Base-by-base conservation (phyloP, 2,113 vertebrate species). In the Microtus pennsylvanicus region DNA sequence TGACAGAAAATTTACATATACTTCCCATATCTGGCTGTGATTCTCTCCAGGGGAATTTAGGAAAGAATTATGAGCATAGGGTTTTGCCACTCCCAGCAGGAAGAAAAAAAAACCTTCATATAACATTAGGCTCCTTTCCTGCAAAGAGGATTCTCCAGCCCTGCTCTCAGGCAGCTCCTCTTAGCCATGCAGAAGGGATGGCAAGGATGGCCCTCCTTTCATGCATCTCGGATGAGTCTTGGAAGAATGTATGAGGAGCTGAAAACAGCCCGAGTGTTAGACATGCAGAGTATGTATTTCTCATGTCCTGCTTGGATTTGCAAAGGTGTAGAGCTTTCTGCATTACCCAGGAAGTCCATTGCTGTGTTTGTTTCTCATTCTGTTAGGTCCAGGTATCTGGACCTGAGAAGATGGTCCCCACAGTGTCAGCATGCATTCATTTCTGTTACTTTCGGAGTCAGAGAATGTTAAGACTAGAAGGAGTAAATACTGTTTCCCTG, bases 1-100 rank as follows among this genome's bases (percentile, higher is more conserved):
- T 58, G 28, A 92, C 82, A 85, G 72, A 88, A 96, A 92, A 78
- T 97, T 94, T 93, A 90, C 76, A 94, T 96, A 88, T 88, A 87
- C 8, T 8, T 94, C 45, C 94, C 78, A 19, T 85, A 87, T 93
- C 83, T 67, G 92, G 90, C 65, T 85, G 26, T 28, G 65, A 70
- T 94, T 88, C 45, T 33, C 85, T 89, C 87, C 7, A 70, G 85
- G 95, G 89, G 30, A 95, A 86, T 97, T 95, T 90, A 81, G 45
- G 45, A 81, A 93, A 81, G 93, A 90, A 67, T 92, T 95, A 85
- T 87, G 42, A 95, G 69, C 50, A 17, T 80, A 81, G 75, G 26
- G 88, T 87, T 93, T 91, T 97, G 76, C 93, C 85, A 85, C 65
- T 93, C 75, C 80, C 91, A 47, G 42, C 52, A 85, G 89, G 94